Base-by-base conservation (phyloP, 30 jellyfish, hydroid and myxozoan genomes). In the Mastigias papua region DNA sequence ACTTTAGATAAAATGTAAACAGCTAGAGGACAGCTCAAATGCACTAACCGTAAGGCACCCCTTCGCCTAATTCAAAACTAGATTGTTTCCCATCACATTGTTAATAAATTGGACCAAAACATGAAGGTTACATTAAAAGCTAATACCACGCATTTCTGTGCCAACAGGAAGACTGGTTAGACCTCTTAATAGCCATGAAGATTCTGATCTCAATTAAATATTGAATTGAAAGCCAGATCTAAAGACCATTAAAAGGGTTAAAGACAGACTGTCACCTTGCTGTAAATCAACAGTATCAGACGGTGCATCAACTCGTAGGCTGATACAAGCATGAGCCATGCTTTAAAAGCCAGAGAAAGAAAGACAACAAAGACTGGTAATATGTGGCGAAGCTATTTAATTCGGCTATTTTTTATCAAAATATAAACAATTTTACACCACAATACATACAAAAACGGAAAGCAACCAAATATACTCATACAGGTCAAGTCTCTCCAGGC, bases 241-340 rank as follows among this genome's bases (percentile, higher is more conserved):
- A 79, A 22, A 65, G 48, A 73, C 58, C 92, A 58, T 30, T 32
- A 54, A 37, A 27, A 49, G 87, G 37, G 15, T n/a, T 2, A 57
- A 76, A 66, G 71, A 70, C 93, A 84, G 71, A 73, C 93, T 84
- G 93, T 73, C 93, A 84, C 93, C 93, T 84, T 84, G 93, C 93
- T 84, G 93, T 78, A 28, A 26, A 54, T 29, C 57, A 21, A 68
- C 81, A 73, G 61, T 84, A 73, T 63, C 93, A 72, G 34, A 48
- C 93, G 71, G 87, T 80, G 27, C 34, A 35, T 27, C 34, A 50
- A 84, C 26, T 1, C 28, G 4, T 17, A 21, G 67, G 67, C 27
- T 1, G 32, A 26, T 29, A 54, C 8, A 58, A 58, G 46, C 6
- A 46, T 34, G 26, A 37, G 62, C 65, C 89, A 58, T 48, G 1